Evolutionary conservation across 2,888 invertebrate genomes (phyloP).

Genomic region (Eupithecia dodoneata): DNA sequence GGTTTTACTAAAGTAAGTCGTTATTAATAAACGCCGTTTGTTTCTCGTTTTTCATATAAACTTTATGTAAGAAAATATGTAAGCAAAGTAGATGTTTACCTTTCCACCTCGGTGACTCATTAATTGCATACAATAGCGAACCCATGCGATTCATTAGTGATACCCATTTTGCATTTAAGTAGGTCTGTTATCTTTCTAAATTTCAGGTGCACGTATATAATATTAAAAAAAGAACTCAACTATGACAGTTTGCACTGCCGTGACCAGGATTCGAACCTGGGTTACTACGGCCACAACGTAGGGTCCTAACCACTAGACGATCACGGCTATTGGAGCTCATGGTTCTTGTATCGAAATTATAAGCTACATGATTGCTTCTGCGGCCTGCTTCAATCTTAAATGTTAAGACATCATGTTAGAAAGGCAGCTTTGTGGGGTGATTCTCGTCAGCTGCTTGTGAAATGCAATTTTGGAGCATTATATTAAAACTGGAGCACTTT

Average conservation of each 20-base stretch:
- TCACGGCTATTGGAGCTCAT: conserved; percentile 83
- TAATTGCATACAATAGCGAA: too few relatives aligned
- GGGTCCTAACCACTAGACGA: conserved; percentile 90
- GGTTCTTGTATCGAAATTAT: conserved; percentile 25
- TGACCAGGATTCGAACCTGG: conserved; percentile 86
- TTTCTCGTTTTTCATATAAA: neutral
- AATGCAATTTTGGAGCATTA: conserved; percentile 24
- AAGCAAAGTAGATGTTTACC: neutral
- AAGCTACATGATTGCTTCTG: conserved; percentile 11
- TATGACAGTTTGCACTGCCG: conserved; percentile 67
- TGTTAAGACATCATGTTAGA: conserved; percentile 20
- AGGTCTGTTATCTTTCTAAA: neutral
- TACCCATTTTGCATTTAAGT: neutral
- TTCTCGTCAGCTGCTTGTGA: neutral
- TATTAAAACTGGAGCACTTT: conserved; percentile 45
- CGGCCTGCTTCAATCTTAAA: conserved; percentile 15
- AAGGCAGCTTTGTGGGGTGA: neutral
- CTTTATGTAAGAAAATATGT: neutral
- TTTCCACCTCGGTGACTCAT: neutral
- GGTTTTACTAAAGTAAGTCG: neutral
- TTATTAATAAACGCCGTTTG: neutral
- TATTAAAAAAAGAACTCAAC: conserved; percentile 49
- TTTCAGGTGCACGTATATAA: neutral
- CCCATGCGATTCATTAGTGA: too few relatives aligned
- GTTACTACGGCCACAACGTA: conserved; percentile 89